Evolutionary conservation across 2,888 invertebrate genomes (phyloP), one percentile per base, ranked within the genome.

Genomic region (Yponomeuta plumbellus): DNA sequence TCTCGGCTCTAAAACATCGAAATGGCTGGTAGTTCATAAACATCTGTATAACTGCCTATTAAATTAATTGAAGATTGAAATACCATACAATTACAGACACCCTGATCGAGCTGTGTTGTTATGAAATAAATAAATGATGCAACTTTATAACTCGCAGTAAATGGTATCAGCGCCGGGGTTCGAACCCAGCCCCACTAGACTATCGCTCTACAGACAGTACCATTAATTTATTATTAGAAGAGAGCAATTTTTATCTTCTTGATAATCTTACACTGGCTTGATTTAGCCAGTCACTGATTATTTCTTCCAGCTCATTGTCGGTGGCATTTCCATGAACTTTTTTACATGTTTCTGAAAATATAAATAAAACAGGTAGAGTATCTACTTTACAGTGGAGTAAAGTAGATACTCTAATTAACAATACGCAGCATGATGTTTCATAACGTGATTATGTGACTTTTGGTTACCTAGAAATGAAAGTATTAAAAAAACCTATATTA

Each of bases 211-310:
- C 22, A 59, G 59, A 59, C 59, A 11, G 22, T 26, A 26, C 26
- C 26, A 26, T 26, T 26, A 26, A 26, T 26, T 59, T 59, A 21
- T 22, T 59, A 59, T 61, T 13, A 61, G 61, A 61, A 61, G 61
- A 61, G 61, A 61, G 61, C 63, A 44, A 66, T 66, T 26, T n/a
- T 66, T 66, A 66, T 62, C 66, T 66, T 66, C 66, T 66, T 66
- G 66, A 39, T 21, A 66, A 34, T 63, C 66, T 52, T 34, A 63
- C 39, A 63, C 63, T 66, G 21, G 66, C 62, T 40, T 66, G 66
- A 20, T 66, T 66, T 34, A 66, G 63, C 66, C 66, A 66, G 39
- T 66, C 66, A 66, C 66, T 63, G 34, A 61, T 63, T n/a, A 66
- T 66, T 34, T 66, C 66, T 57, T 66, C 62, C 8, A 66, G 58